A percentile compares a stretch with the other conserved stretches of the same genome.
phyloP scores from a whole-genome alignment of 2,113 vertebrate genomes.

The Polypterus senegalus region DNA sequence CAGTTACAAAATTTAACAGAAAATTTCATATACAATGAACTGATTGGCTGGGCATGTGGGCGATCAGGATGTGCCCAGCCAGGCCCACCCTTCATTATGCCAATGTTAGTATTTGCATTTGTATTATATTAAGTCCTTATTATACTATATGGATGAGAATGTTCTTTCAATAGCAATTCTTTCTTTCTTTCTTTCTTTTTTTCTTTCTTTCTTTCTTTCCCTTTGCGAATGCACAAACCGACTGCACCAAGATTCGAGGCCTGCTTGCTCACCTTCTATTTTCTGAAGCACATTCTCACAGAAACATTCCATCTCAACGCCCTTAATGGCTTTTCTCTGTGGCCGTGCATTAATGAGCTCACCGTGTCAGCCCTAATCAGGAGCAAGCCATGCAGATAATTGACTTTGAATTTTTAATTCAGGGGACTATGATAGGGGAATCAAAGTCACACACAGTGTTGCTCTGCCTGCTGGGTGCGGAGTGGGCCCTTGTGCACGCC shows the following conservation, averaged over 20 bases:
- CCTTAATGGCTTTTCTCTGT: constrained; percentile 72
- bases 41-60: too few species aligned
- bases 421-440: constrained; percentile 58
- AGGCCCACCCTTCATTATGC: too few species aligned
- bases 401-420: constrained; percentile 84
- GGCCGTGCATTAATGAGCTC: constrained; percentile 83
- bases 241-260: background rate
- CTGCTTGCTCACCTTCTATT: constrained; percentile 28
- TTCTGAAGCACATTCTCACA: constrained; percentile 66
- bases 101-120: too few species aligned
- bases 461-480: constrained; percentile 10
- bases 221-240: too few species aligned
- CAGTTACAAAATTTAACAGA: too few species aligned
- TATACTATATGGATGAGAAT: too few species aligned
- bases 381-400: constrained; percentile 94
- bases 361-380: constrained; percentile 58
- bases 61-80: too few species aligned
- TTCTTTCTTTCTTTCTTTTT: too few species aligned
- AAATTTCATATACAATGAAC: too few species aligned
- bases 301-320: constrained; percentile 65
- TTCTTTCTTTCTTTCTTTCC: too few species aligned
- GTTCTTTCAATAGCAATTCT: too few species aligned
- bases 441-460: constrained; percentile 53
- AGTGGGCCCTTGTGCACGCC: background rate
- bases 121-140: too few species aligned